Evolutionary conservation across 2,113 vertebrate genomes (phyloP).

Genomic region (Sus scrofa): DNA sequence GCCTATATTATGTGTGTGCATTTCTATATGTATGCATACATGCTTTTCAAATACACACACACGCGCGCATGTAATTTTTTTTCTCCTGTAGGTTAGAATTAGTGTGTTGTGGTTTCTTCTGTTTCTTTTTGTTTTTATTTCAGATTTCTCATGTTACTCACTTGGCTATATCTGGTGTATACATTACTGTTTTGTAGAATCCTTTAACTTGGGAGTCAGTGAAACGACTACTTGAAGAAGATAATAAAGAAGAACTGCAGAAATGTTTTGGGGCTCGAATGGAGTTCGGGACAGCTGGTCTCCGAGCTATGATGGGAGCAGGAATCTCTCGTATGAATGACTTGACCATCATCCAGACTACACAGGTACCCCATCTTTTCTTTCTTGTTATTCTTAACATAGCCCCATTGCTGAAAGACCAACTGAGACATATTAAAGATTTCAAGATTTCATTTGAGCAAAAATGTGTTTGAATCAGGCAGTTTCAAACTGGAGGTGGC

Average conservation of each 20-base stretch:
- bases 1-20: not conserved
- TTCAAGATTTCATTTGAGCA: not conserved
- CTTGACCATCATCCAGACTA: slow-evolving; percentile 98
- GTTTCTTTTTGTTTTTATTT: not conserved
- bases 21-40: not conserved
- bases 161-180: not conserved
- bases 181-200: slow-evolving; percentile 89
- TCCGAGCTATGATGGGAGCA: slow-evolving; percentile 96
- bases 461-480: not conserved
- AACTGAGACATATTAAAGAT: not conserved
- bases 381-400: not conserved
- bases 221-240: slow-evolving; percentile 89
- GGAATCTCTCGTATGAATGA: slow-evolving; percentile 97
- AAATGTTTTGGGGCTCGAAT: slow-evolving; percentile 94
- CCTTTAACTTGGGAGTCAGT: slow-evolving; percentile 91
- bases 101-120: not conserved
- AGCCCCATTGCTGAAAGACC: not conserved
- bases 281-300: slow-evolving; percentile 98
- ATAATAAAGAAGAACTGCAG: slow-evolving; percentile 88
- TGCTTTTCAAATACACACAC: not conserved
- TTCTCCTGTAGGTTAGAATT: not conserved
- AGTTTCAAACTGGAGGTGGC: not conserved
- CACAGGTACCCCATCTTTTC: slow-evolving; percentile 87
- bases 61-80: not conserved
- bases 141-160: not conserved